Conservation (phyloP, 2,888 invertebrate species). For the Azorinus chamasolen region DNA sequence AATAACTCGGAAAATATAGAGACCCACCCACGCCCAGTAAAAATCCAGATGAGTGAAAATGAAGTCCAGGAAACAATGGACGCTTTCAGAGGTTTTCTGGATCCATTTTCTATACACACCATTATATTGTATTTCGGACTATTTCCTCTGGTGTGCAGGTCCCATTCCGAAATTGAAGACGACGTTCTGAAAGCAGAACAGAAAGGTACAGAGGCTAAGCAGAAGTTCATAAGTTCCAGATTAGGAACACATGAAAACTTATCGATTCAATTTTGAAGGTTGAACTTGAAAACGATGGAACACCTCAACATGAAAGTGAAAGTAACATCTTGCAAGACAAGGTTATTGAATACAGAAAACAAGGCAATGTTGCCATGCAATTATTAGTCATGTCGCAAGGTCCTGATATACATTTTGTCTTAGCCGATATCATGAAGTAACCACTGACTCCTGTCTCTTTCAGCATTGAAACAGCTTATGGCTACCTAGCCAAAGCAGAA, state of each 20-base stretch:
- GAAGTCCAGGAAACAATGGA: slow-evolving; percentile 31
- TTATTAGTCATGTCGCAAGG: too few species aligned
- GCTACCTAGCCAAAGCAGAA: too few species aligned
- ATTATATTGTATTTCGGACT: slow-evolving; percentile 34
- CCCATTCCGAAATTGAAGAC: too few species aligned
- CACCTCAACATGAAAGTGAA: too few species aligned
- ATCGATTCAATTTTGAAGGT: background rate
- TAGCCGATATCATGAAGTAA: too few species aligned
- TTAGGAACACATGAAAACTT: background rate
- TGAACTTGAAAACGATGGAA: too few species aligned
- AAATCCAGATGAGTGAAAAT: slow-evolving; percentile 49
- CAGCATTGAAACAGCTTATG: slow-evolving; percentile 2
- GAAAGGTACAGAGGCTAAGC: slow-evolving; percentile 15
- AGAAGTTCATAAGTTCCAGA: slow-evolving; percentile 16
- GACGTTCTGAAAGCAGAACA: slow-evolving; percentile 23
- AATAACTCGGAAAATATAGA: slow-evolving; percentile 44
- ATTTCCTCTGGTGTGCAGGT: slow-evolving; percentile 8
- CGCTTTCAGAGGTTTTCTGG: slow-evolving; percentile 44
- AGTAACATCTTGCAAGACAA: background rate
- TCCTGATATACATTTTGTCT: too few species aligned
- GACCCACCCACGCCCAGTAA: slow-evolving; percentile 51
- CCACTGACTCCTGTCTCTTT: slow-evolving; percentile 32
- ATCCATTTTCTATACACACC: slow-evolving; percentile 48
- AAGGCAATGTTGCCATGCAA: too few species aligned
- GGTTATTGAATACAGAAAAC: background rate